phyloP scores from a whole-genome alignment of 2,113 vertebrate genomes.

The Nyctereutes procyonoides region DNA sequence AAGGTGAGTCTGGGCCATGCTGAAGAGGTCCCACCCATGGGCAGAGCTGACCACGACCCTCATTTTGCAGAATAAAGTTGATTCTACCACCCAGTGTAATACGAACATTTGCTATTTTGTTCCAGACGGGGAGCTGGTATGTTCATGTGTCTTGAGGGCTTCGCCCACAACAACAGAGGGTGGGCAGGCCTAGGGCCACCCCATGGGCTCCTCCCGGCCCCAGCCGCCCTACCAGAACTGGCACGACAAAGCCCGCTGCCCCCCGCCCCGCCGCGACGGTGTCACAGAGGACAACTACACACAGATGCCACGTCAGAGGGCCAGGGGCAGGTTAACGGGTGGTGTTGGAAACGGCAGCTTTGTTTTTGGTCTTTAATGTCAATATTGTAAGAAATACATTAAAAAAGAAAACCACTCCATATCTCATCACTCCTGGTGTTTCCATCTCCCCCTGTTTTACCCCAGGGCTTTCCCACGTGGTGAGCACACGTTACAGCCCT shows the following conservation, averaged over 20 bases:
- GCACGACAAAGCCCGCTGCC: not conserved
- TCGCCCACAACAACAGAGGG: not conserved
- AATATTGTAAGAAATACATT: not conserved
- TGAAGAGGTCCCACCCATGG: not conserved
- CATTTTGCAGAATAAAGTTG: not conserved
- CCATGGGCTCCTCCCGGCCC: not conserved
- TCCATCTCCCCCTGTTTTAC: not conserved
- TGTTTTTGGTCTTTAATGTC: slow-evolving; percentile 31
- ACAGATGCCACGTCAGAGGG: not conserved
- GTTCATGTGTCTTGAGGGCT: not conserved
- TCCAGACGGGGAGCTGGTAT: not conserved
- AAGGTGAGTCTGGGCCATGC: not conserved
- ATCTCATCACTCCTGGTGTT: not conserved
- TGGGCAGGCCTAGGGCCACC: not conserved
- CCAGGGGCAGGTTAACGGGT: not conserved
- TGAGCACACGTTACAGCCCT: not conserved
- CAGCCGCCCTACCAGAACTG: not conserved
- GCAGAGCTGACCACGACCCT: not conserved
- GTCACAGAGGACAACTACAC: not conserved
- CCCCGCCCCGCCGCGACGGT: not conserved
- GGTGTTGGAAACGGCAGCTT: not conserved
- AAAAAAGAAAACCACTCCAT: not conserved
- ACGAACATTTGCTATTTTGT: not conserved
- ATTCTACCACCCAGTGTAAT: not conserved
- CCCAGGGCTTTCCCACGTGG: not conserved